Percentiles rank a stretch among this genome's conserved stretches.
phyloP scores from a whole-genome alignment of 2,113 vertebrate species.

The Fulica atra region DNA sequence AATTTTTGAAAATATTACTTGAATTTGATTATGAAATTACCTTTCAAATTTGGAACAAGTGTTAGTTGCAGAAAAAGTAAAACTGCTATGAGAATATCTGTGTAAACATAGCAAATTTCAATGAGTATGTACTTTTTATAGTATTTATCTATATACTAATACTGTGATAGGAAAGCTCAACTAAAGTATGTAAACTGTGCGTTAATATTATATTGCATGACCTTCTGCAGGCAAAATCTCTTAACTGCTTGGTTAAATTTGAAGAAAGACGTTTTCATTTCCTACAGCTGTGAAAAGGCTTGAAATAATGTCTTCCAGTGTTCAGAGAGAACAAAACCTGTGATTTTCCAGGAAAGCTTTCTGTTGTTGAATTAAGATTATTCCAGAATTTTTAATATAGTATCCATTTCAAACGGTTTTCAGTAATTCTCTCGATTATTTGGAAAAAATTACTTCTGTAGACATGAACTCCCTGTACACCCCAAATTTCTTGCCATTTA shows the following conservation, averaged over 20 bases:
- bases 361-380: not conserved
- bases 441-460: not conserved
- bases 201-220: not conserved
- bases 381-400: not conserved
- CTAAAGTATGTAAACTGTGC: not conserved
- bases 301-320: not conserved
- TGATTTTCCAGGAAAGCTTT: not conserved
- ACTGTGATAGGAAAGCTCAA: not conserved
- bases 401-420: not conserved
- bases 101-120: not conserved
- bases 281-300: not conserved
- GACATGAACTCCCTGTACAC: not conserved
- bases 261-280: not conserved
- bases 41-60: not conserved
- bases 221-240: not conserved
- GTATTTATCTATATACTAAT: not conserved
- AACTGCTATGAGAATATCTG: not conserved
- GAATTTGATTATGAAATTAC: not conserved
- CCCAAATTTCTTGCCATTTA: not conserved
- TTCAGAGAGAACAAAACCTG: not conserved
- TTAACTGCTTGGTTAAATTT: not conserved
- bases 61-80: not conserved
- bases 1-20: not conserved
- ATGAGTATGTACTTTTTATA: not conserved
- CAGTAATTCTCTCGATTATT: not conserved